A percentile compares a stretch with the other conserved stretches of the same genome.
Conservation (phyloP, 2,113 vertebrate species). For the Nymphicus hollandicus region DNA sequence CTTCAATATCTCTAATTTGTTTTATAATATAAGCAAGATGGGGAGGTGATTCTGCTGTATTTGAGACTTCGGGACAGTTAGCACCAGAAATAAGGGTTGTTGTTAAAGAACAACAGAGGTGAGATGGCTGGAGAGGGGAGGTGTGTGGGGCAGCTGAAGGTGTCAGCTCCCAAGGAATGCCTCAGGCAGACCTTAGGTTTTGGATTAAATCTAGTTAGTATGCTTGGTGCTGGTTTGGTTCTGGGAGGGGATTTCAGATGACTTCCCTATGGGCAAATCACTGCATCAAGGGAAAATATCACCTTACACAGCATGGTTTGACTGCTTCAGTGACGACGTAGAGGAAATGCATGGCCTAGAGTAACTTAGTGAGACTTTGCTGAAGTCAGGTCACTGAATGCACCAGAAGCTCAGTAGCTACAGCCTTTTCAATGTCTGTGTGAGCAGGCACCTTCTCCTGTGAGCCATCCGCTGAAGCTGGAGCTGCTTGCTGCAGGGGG, state of each 20-base stretch:
- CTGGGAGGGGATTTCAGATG: not conserved
- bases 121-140: not conserved
- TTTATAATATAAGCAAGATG: slow-evolving; percentile 38
- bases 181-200: not conserved
- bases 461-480: not conserved
- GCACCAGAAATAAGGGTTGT: not conserved
- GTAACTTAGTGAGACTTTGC: not conserved
- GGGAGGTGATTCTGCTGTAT: not conserved
- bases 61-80: not conserved
- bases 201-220: not conserved
- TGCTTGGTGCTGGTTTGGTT: not conserved
- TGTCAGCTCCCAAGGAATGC: not conserved
- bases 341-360: not conserved
- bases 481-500: not conserved
- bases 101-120: not conserved
- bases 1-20: slow-evolving; percentile 56
- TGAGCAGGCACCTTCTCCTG: not conserved
- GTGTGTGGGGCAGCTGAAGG: not conserved
- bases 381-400: not conserved
- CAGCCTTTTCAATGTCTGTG: not conserved
- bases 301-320: rapidly evolving
- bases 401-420: not conserved
- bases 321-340: not conserved
- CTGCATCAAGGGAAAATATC: not conserved
- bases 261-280: not conserved